Evolutionary conservation across 1,140 invertebrate species (phyloP).

Genomic region (Monochamus saltuarius): DNA sequence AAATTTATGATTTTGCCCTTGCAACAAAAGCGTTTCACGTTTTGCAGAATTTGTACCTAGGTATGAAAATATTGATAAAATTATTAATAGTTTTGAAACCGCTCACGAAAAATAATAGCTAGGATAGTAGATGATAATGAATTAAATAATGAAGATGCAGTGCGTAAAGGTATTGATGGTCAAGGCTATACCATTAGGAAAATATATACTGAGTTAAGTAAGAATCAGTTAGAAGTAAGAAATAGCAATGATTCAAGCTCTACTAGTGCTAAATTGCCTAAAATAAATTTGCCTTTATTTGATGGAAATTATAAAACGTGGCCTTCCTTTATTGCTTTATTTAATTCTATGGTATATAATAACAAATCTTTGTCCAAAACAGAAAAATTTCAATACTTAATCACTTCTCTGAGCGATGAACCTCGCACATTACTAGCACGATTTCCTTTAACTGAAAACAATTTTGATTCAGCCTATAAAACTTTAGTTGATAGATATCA

Average conservation of each 20-base stretch:
- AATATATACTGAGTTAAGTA: too few relatives aligned
- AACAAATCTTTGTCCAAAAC: conserved; percentile 5
- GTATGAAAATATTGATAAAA: neutral
- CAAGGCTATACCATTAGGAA: too few relatives aligned
- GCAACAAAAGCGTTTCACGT: neutral
- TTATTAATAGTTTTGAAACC: neutral
- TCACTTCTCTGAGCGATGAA: conserved; percentile 20
- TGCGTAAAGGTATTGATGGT: neutral
- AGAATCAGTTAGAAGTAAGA: too few relatives aligned
- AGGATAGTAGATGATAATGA: neutral
- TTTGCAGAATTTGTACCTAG: neutral
- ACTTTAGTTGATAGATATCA: conserved; percentile 32
- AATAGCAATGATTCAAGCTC: too few relatives aligned
- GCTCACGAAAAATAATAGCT: neutral
- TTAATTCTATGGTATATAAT: conserved; percentile 16
- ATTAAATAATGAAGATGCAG: neutral
- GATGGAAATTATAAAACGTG: conserved; percentile 9
- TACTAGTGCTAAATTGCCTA: conserved; percentile 10
- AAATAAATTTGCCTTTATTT: conserved; percentile 8
- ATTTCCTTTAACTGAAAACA: conserved; percentile 25
- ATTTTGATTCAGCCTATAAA: conserved; percentile 34
- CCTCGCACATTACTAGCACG: conserved; percentile 23
- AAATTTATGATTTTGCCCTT: conserved; percentile 2
- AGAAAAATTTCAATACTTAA: conserved; percentile 32
- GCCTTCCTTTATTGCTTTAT: conserved; percentile 9